Percentiles rank a stretch among this genome's conserved stretches.
Evolutionary conservation across 1,140 invertebrate species (phyloP).

Genomic region (Acyrthosiphon pisum): DNA sequence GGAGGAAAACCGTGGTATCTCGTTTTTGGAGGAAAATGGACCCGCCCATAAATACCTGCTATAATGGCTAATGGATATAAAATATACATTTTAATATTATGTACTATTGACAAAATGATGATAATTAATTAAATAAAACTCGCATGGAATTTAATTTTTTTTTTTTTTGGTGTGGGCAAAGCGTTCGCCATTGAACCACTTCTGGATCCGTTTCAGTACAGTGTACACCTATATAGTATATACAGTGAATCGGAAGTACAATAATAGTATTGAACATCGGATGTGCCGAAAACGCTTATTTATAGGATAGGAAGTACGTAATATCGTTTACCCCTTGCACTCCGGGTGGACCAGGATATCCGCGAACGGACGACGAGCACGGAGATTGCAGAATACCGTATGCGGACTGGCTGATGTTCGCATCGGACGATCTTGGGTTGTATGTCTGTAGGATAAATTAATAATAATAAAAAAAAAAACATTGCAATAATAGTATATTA

Average conservation of each 20-base stretch:
- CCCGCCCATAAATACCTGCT: too few species aligned
- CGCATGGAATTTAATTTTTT: too few species aligned
- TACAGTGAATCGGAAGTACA: not conserved
- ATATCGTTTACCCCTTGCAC: slow-evolving; percentile 64
- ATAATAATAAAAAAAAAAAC: not conserved
- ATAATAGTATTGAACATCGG: not conserved
- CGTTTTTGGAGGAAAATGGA: too few species aligned
- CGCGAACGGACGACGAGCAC: slow-evolving; percentile 72
- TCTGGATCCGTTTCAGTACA: not conserved
- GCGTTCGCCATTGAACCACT: not conserved
- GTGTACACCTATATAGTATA: too few species aligned
- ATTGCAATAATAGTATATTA: not conserved
- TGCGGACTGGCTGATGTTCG: not conserved
- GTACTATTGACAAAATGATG: too few species aligned
- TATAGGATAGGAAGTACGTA: not conserved
- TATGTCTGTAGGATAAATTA: not conserved
- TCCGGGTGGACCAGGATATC: slow-evolving; percentile 74
- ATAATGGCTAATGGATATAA: too few species aligned
- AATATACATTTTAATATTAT: too few species aligned
- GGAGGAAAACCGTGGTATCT: too few species aligned
- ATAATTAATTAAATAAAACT: too few species aligned
- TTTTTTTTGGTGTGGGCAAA: not conserved
- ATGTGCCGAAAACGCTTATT: too few species aligned
- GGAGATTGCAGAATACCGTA: not conserved
- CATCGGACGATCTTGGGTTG: not conserved